Conservation (phyloP, 2,797 vertebrate species). For the Lates japonicus region DNA sequence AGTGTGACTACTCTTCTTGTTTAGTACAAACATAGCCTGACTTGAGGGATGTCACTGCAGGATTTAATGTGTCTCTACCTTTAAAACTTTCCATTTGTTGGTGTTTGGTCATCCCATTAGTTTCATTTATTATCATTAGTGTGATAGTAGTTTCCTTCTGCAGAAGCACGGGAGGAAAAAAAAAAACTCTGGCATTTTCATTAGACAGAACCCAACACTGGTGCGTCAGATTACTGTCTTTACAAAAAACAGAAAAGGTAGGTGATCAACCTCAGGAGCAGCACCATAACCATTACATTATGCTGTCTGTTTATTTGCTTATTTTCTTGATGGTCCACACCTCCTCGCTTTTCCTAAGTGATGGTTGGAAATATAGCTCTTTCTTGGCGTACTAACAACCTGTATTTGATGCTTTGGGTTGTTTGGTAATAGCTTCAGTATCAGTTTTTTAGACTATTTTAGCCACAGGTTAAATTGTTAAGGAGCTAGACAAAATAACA, state of each 20-base stretch:
- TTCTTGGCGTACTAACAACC: too few relatives aligned
- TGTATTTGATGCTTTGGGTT: constrained; percentile 55
- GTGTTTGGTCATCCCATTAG: constrained; percentile 99
- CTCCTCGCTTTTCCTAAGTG: too few relatives aligned
- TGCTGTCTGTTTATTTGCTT: constrained; percentile 74
- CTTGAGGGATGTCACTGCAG: constrained; percentile 75
- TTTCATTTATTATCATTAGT: constrained; percentile 99
- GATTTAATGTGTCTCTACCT: constrained; percentile 95
- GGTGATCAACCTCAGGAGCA: constrained; percentile 75
- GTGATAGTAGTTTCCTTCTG: constrained; percentile 93
- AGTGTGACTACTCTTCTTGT: constrained; percentile 68
- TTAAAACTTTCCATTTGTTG: constrained; percentile 99
- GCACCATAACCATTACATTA: constrained; percentile 73
- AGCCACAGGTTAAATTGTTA: constrained; percentile 50
- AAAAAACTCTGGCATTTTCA: constrained; percentile 88
- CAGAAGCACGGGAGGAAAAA: constrained; percentile 85
- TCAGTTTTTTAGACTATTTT: constrained; percentile 37
- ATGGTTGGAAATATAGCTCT: constrained; percentile 50
- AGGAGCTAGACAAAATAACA: constrained; percentile 17
- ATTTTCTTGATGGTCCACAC: constrained; percentile 66
- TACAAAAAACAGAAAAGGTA: constrained; percentile 79
- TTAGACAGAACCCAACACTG: constrained; percentile 87
- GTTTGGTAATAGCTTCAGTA: constrained; percentile 23
- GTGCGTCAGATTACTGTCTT: constrained; percentile 83
- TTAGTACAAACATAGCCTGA: constrained; percentile 69